Percentiles rank a stretch among this genome's conserved stretches.
These are phyloP conservation scores for Dendroctonus ponderosae DNA, from an alignment of 1,140 invertebrate genomes.

Conservation along the genomic window DNA sequence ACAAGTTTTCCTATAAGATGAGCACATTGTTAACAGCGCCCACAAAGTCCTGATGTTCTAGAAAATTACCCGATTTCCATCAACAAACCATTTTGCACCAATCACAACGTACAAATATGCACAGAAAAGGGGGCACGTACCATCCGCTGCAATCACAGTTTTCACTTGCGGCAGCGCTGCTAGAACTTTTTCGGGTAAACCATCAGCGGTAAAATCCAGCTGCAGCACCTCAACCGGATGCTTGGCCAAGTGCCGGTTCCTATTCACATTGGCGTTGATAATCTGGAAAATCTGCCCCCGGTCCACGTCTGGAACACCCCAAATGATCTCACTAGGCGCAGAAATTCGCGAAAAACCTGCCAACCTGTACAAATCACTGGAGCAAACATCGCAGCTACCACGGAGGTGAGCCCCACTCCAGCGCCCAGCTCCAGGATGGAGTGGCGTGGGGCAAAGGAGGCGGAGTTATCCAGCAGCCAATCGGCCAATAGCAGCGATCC, in stretches of 20 bases:
- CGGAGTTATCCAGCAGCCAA: constrained; percentile 63
- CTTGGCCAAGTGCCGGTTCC: constrained; percentile 61
- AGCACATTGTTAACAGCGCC: no score
- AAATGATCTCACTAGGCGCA: not conserved
- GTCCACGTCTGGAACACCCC: constrained; percentile 67
- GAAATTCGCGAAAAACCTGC: not conserved
- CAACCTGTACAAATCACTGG: constrained; percentile 79
- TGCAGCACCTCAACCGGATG: constrained; percentile 57
- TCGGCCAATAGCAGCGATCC: constrained; percentile 81
- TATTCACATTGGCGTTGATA: constrained; percentile 67
- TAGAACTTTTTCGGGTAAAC: constrained; percentile 58
- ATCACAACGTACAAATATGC: no score
- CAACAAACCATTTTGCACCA: no score
- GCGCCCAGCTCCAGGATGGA: constrained; percentile 60
- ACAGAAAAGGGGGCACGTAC: constrained; percentile 51
- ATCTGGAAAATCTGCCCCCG: constrained; percentile 70
- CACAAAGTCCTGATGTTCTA: no score
- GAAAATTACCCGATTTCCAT: no score
- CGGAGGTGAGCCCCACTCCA: constrained; percentile 68
- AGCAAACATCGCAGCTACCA: constrained; percentile 71
- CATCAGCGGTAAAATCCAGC: constrained; percentile 61
- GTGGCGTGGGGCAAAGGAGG: constrained; percentile 30
- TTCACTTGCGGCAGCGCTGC: constrained; percentile 57
- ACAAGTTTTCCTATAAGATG: no score
- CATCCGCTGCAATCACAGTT: constrained; percentile 75